Percentiles rank a stretch among this genome's conserved stretches.
phyloP scores from a whole-genome alignment of 2,888 invertebrate species.

The Onchidella celtica region DNA sequence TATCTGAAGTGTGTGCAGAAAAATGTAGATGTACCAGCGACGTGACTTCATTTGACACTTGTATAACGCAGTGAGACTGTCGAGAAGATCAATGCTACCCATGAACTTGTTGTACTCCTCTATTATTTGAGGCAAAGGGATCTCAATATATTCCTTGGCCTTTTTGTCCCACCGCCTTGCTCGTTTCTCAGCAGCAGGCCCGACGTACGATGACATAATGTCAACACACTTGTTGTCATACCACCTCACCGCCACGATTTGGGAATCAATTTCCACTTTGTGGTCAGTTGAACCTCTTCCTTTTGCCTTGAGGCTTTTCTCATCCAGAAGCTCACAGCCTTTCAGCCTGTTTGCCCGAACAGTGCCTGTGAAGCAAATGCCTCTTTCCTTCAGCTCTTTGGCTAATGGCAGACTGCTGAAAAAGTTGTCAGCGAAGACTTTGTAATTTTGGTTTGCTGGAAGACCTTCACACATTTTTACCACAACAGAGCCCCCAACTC shows the following conservation, averaged over 20 bases:
- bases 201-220: conserved; percentile 23
- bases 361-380: conserved; percentile 32
- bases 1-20: conserved; percentile 50
- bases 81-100: conserved; percentile 52
- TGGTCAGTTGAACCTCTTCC: conserved; percentile 55
- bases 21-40: conserved; percentile 55
- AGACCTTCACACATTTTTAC: conserved; percentile 3
- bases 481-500: conserved; percentile 22
- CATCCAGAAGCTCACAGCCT: conserved; percentile 45
- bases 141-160: conserved; percentile 6
- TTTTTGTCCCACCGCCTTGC: conserved; percentile 16
- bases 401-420: neutral
- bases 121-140: conserved; percentile 37
- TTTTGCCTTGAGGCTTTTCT: conserved; percentile 34
- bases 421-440: conserved; percentile 48
- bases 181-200: neutral
- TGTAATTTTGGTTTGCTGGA: conserved; percentile 41
- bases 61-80: conserved; percentile 44
- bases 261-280: conserved; percentile 26
- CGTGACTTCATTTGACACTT: conserved; percentile 49
- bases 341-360: conserved; percentile 50
- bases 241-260: conserved; percentile 56
- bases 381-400: neutral
- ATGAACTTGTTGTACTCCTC: conserved; percentile 50
- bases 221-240: conserved; percentile 54